These are phyloP conservation scores for Paraescarpia echinospica DNA, from an alignment of 1,140 invertebrate species.

Conservation along the genomic window DNA sequence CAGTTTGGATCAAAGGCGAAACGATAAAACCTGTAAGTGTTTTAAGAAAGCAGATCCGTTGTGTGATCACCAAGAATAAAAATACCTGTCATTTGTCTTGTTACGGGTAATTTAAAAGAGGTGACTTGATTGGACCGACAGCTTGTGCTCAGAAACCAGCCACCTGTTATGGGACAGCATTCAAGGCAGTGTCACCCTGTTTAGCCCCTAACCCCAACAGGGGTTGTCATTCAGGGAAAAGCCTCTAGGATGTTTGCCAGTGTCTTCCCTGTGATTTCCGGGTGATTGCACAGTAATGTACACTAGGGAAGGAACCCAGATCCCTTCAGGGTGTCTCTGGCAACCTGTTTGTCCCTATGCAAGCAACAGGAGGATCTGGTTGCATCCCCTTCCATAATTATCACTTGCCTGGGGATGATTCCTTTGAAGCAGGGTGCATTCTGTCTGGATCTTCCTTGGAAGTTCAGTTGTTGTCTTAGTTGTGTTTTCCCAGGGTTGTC, in stretches of 20 bases:
- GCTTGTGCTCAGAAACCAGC: not conserved
- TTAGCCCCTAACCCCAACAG: not conserved
- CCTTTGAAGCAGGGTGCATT: not conserved
- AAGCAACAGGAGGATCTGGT: not conserved
- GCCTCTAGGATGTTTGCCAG: not conserved
- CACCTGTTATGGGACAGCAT: not conserved
- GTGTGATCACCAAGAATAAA: not conserved
- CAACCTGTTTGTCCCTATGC: not conserved
- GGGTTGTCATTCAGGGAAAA: not conserved
- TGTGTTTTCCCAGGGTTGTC: not conserved
- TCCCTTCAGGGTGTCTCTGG: not conserved
- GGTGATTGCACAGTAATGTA: not conserved
- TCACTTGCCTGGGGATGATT: not conserved
- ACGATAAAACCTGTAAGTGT: not conserved
- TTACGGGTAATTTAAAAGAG: not conserved
- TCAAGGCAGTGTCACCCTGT: not conserved
- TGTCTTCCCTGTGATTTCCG: not conserved
- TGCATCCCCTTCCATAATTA: not conserved
- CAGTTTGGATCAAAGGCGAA: not conserved
- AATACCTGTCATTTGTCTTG: not conserved
- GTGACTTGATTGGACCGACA: not conserved
- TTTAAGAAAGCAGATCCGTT: not conserved
- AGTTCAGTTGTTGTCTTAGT: not conserved
- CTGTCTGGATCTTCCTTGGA: not conserved
- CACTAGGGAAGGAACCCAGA: not conserved